Conservation (phyloP, 2,888 invertebrate species). For the Zhuqinia jingwanae region DNA sequence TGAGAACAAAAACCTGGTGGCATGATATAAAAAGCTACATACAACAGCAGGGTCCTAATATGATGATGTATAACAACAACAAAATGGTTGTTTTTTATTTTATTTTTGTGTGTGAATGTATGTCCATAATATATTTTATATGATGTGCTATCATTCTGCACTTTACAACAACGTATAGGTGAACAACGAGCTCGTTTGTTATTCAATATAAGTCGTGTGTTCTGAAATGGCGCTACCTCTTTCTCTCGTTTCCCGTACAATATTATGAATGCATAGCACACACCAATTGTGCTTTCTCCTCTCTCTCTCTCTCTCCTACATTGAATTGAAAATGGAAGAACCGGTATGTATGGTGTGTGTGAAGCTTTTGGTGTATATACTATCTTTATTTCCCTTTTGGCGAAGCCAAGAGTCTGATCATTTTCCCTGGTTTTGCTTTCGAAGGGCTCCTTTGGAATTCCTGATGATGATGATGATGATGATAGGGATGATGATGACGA, state of each 20-base stretch:
- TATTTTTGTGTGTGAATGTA: not conserved
- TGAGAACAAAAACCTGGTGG: constrained; percentile 21
- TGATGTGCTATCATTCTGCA: constrained; percentile 47
- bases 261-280: not conserved
- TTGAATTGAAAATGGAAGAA: constrained; percentile 32
- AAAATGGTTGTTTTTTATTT: not conserved
- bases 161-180: constrained; percentile 1
- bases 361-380: not conserved
- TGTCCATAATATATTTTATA: not conserved
- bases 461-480: constrained; percentile 23
- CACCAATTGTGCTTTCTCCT: constrained; percentile 8
- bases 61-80: too few species aligned
- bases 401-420: constrained; percentile 40
- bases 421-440: constrained; percentile 45
- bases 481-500: constrained; percentile 7
- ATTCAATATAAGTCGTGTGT: constrained; percentile 6
- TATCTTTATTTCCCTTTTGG: not conserved
- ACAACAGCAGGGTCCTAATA: not conserved
- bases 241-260: not conserved
- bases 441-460: constrained; percentile 40
- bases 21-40: not conserved
- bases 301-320: constrained; percentile 6
- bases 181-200: constrained; percentile 38
- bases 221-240: constrained; percentile 30
- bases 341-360: not conserved